Percentiles rank a stretch among this genome's conserved stretches.
phyloP scores from a whole-genome alignment of 2,113 vertebrate species.

The human (Homo sapiens) region GRCh38 chr4:17236001-17236500 shows the following conservation, averaged over 20 bases:
- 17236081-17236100: neutral
- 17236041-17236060: neutral
- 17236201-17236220: neutral
- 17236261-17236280: neutral
- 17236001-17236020: neutral
- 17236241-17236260: neutral
- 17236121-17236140: neutral
- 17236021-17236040: neutral
- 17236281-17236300: conserved; percentile 1
- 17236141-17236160: neutral
- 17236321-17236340: neutral
- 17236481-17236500: neutral
- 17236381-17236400: neutral
- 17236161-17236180: neutral
- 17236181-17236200: neutral
- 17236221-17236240: neutral
- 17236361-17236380: neutral
- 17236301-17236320: neutral
- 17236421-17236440: neutral
- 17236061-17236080: neutral
- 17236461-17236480: neutral
- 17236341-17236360: neutral
- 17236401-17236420: neutral
- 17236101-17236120: neutral
- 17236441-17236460: neutral